phyloP scores from a whole-genome alignment of 2,888 invertebrate species.

The Lathronympha strigana region DNA sequence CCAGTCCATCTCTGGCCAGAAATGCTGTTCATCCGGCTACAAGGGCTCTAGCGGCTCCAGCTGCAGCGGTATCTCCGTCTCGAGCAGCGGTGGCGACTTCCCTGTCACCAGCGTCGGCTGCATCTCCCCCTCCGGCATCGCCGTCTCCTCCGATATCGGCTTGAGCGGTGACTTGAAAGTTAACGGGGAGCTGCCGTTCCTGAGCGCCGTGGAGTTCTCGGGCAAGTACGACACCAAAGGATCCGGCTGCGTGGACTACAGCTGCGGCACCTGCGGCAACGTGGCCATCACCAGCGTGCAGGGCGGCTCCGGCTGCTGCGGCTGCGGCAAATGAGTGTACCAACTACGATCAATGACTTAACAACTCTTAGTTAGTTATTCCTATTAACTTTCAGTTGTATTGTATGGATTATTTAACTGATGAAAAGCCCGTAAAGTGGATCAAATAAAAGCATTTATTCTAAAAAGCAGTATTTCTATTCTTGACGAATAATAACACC shows the following conservation, averaged over 20 bases:
- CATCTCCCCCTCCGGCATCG: conserved; percentile 52
- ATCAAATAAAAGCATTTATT: too few species aligned
- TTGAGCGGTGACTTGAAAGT: conserved; percentile 53
- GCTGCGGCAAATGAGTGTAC: too few species aligned
- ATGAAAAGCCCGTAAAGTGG: too few species aligned
- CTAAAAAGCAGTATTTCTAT: too few species aligned
- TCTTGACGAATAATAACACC: too few species aligned
- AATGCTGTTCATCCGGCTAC: not conserved
- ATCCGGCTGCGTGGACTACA: conserved; percentile 56
- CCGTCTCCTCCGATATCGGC: conserved; percentile 54
- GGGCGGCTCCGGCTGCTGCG: conserved; percentile 44
- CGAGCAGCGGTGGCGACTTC: conserved; percentile 37
- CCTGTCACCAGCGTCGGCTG: conserved; percentile 49
- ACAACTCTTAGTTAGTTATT: too few species aligned
- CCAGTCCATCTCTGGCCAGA: conserved; percentile 21
- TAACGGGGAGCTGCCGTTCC: conserved; percentile 50
- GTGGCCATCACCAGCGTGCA: conserved; percentile 54
- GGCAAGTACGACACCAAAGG: conserved; percentile 59
- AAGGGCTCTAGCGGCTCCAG: not conserved
- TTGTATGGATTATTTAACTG: too few species aligned
- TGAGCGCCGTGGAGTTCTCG: conserved; percentile 55
- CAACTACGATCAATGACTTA: too few species aligned
- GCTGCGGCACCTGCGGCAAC: conserved; percentile 59
- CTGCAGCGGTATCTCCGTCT: conserved; percentile 41
- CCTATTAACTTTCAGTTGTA: too few species aligned